Base-by-base conservation (phyloP, 2,113 vertebrate genomes). In the Pampusana beccarii region DNA sequence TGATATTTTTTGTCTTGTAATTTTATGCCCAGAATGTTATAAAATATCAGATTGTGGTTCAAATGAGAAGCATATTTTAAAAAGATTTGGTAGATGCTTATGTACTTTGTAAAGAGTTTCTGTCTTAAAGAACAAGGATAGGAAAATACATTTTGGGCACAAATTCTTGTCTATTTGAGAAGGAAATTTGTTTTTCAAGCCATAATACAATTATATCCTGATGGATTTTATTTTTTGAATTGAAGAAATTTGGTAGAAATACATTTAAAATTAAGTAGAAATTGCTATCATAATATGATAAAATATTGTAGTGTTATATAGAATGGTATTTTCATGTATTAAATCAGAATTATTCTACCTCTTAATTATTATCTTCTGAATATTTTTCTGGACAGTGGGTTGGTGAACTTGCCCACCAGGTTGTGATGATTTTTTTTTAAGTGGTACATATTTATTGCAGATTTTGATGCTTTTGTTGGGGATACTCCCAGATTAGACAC, bases 401-500 rank as follows among this genome's bases (percentile, higher is more conserved):
- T 89, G 44, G n/a, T 62, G 50, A 73, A 62, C 19, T 85, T 90
- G 36, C 16, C 61, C 90, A 17, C 9, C 19, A 51, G 53, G 36
- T 57, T 33, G 11, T 46, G 44, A 46, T 6, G 34, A 3, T 28
- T 40, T 26, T 23, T 46, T 58, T 73, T 91, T 90, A 33, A 78
- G 33, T 9, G 71, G n/a, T 94, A 18, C 10, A 0, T 91, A 40
- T 96, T 86, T 88, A 17, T 98, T 97, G 87, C 88, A 94, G 98
- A 99, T 97, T 99, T 98, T 98, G 98, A 93, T 84, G 98, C 98
- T 60, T 92, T 97, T 91, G 98, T 99, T 72, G 98, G 98, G 13
- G 98, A 99, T 96, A 99, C 98, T 2, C 98, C 98, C 90, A 98
- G 98, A 40, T 95, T 99, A 97, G 99, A 99, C 96, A 99, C 98